Conservation (phyloP, 2,888 invertebrate genomes). For the Dryococelus australis region DNA sequence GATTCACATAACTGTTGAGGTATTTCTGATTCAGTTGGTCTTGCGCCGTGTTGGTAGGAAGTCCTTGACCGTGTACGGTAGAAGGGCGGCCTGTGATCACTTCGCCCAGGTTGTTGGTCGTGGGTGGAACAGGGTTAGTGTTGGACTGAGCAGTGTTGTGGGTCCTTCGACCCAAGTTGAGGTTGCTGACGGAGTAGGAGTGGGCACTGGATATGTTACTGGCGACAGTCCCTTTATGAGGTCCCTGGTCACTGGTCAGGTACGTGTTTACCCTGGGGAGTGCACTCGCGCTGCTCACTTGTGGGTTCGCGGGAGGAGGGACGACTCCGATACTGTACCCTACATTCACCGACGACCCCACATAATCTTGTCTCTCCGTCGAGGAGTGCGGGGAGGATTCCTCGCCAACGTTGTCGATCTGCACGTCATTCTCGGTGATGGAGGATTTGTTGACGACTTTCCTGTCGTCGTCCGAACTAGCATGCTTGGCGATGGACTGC, state of each 20-base stretch:
- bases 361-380: not conserved
- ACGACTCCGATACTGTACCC: conserved; percentile 7
- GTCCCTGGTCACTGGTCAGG: too few species aligned
- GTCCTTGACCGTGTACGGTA: not conserved
- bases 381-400: not conserved
- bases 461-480: not conserved
- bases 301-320: not conserved
- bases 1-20: too few species aligned
- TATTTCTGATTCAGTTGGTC: not conserved
- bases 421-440: not conserved
- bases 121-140: not conserved
- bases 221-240: too few species aligned
- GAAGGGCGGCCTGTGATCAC: not conserved
- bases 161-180: not conserved
- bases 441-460: not conserved
- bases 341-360: not conserved
- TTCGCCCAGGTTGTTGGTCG: not conserved
- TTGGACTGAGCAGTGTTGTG: too few species aligned
- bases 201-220: not conserved
- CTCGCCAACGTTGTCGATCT: not conserved
- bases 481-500: not conserved
- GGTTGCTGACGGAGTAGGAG: not conserved
- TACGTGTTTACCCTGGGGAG: too few species aligned
- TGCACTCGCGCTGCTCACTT: too few species aligned
- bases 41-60: not conserved